Conservation (phyloP, 2,888 invertebrate species). For the Tachina fera region DNA sequence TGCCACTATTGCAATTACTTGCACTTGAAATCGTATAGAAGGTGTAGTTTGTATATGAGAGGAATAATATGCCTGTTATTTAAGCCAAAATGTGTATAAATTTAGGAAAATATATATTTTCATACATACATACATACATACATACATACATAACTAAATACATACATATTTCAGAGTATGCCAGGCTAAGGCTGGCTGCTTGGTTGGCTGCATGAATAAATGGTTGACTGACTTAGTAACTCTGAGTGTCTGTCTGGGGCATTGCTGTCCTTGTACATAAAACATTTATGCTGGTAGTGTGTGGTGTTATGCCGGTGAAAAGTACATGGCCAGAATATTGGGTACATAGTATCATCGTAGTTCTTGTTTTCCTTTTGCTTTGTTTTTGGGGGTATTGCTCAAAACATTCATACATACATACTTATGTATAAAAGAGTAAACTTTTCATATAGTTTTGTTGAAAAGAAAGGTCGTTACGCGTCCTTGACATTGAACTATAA, state of each 20-base stretch:
- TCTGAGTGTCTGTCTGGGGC: slow-evolving; percentile 34
- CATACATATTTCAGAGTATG: slow-evolving; percentile 10
- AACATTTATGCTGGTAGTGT: not conserved
- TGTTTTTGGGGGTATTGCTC: not conserved
- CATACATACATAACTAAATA: not conserved
- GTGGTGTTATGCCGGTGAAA: slow-evolving; percentile 4
- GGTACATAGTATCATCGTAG: slow-evolving; percentile 8
- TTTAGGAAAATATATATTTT: slow-evolving; percentile 33
- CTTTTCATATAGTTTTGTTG: slow-evolving; percentile 54
- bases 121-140: not conserved
- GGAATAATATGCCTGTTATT: slow-evolving; percentile 19
- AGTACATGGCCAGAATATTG: slow-evolving; percentile 31
- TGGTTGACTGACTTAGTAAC: slow-evolving; percentile 49
- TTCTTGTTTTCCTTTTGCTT: slow-evolving; percentile 14
- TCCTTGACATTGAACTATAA: slow-evolving; percentile 61
- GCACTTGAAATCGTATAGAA: slow-evolving; percentile 45
- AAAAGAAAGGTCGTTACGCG: slow-evolving; percentile 61
- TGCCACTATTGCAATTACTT: slow-evolving; percentile 50
- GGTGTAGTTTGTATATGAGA: not conserved
- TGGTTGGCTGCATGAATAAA: slow-evolving; percentile 36
- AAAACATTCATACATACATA: slow-evolving; percentile 2
- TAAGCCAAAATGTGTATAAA: slow-evolving; percentile 43
- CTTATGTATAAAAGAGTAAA: slow-evolving; percentile 24
- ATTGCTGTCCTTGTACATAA: slow-evolving; percentile 19
- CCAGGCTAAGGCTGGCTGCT: slow-evolving; percentile 4